Base-by-base conservation (phyloP, 2,113 vertebrate species). In the Xenotilapia leptura region DNA sequence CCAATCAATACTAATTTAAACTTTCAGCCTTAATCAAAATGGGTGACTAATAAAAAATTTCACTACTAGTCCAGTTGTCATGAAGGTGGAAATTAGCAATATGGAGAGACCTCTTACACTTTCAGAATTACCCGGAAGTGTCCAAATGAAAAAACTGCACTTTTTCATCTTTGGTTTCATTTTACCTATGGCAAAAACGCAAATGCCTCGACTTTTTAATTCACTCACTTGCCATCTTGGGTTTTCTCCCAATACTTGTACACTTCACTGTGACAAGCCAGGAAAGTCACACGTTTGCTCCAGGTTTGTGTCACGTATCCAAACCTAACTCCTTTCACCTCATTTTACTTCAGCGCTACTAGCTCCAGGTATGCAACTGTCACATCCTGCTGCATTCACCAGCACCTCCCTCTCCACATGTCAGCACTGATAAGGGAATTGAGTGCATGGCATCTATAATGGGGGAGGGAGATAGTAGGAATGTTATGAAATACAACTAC, bases 291-390 rank as follows among this genome's bases (percentile, higher is more conserved):
- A 36, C 53, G 3, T 28, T 12, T 15, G 60, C 83, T 83, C 8
- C 60, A 28, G 83, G 62, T 68, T 60, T 81, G 36, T 51, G 68
- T 45, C 49, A 79, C 4, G 6, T 85, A 38, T 73, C 77, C 26
- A 23, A 83, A 82, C 54, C 77, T 65, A 33, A 49, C 56, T 65
- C 42, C 58, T 45, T 86, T 90, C 80, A 86, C 84, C 86, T 92
- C n/a, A 53, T 82, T 89, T 91, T 42, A 92, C 47, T 55, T 89
- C 84, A 31, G 53, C 3, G 3, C 40, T 60, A 23, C 77, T 84
- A 21, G 82, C 93, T 92, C 49, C 83, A 86, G 90, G 93, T 94
- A 55, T 5, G 7, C 79, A 82, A 80, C 83, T 92, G 94, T 93
- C 89, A 93, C 88, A 86, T 88, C 83, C 77, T 82, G 82, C 80